A percentile compares a stretch with the other conserved stretches of the same genome.
These are phyloP conservation scores for Aurelia sp. DNA, from an alignment of 30 jellyfish, hydroid and myxozoan species.

Conservation along the genomic window DNA sequence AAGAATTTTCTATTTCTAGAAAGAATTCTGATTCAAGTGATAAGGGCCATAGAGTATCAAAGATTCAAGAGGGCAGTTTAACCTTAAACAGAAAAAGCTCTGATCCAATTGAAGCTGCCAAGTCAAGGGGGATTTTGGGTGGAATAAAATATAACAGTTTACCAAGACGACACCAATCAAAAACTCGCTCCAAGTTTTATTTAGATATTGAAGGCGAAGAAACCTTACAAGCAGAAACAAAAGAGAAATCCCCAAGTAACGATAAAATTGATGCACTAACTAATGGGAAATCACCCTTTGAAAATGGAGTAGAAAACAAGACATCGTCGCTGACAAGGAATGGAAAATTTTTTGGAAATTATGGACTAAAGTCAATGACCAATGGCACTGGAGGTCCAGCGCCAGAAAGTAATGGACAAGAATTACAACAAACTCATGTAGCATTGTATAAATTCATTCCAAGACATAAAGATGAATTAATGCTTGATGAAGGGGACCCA, in stretches of 20 bases:
- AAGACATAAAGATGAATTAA: constrained; percentile 92
- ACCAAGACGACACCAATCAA: constrained; percentile 63
- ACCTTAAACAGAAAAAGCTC: constrained; percentile 10
- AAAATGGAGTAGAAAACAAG: constrained; percentile 32
- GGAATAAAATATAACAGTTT: constrained; percentile 73
- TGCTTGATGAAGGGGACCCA: constrained; percentile 90
- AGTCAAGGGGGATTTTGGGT: constrained; percentile 44
- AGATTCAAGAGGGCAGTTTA: constrained; percentile 8
- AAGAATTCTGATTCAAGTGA: constrained; percentile 34
- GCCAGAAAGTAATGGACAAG: constrained; percentile 10
- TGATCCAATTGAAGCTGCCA: constrained; percentile 26
- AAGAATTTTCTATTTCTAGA: neutral
- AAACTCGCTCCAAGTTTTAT: constrained; percentile 51
- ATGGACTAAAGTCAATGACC: neutral
- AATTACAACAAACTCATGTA: constrained; percentile 83
- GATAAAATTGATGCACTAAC: neutral
- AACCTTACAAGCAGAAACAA: constrained; percentile 14
- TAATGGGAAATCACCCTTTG: constrained; percentile 18
- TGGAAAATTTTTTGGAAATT: constrained; percentile 19
- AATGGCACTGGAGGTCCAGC: constrained; percentile 22
- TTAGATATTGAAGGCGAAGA: constrained; percentile 70
- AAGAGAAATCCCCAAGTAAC: neutral
- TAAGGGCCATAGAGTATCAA: constrained; percentile 8
- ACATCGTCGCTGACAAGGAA: constrained; percentile 4
- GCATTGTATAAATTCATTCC: constrained; percentile 82